These are phyloP conservation scores for Rhizomys pruinosus DNA, from an alignment of 2,113 vertebrate genomes.

Conservation along the genomic window DNA sequence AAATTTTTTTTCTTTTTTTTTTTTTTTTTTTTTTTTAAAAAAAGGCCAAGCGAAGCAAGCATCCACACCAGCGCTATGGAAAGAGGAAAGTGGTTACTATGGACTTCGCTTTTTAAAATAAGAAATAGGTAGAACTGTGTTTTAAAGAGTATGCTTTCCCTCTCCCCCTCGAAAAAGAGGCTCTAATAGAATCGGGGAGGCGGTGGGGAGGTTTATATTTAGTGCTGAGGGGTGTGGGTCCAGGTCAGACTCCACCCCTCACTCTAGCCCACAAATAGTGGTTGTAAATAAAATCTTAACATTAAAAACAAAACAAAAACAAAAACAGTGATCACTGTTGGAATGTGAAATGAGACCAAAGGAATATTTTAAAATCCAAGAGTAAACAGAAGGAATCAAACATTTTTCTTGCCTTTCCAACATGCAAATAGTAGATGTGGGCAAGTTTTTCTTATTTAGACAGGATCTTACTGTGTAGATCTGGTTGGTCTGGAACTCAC, in stretches of 20 bases:
- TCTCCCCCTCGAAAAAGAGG: neutral
- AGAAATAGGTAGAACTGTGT: neutral
- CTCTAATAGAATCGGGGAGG: neutral
- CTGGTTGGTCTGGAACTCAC: neutral
- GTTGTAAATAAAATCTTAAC: too few relatives aligned
- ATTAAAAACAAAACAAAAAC: too few relatives aligned
- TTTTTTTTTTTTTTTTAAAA: too few relatives aligned
- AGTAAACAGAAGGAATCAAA: neutral
- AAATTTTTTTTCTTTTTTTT: too few relatives aligned
- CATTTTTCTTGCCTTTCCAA: neutral
- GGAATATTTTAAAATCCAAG: neutral
- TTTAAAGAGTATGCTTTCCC: neutral
- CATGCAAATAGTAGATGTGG: neutral
- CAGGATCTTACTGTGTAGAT: neutral
- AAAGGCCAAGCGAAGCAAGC: constrained; percentile 64
- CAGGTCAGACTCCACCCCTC: constrained; percentile 38
- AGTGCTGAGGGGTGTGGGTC: neutral
- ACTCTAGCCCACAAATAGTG: neutral
- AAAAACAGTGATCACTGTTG: neutral
- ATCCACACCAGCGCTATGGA: constrained; percentile 80
- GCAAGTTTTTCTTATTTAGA: neutral
- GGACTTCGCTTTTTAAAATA: neutral
- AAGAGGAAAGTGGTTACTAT: constrained; percentile 48
- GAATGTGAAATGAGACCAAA: neutral
- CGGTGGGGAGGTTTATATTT: neutral